Evolutionary conservation across 2,797 vertebrate genomes (phyloP), one percentile per base, ranked within the genome.

Genomic region (Emys orbicularis): DNA sequence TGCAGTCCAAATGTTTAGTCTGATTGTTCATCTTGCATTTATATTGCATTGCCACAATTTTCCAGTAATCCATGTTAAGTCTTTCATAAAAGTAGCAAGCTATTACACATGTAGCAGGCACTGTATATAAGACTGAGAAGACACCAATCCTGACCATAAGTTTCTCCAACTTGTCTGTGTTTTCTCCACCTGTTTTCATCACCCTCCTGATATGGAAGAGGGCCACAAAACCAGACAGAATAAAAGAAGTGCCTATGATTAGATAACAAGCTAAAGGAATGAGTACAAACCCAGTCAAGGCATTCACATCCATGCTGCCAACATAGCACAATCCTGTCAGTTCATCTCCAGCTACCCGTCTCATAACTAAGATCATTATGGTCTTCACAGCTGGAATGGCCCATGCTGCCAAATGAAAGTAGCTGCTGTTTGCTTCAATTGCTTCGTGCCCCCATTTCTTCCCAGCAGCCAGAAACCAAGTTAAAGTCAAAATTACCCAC

Each of bases 391-490:
- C 99, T 0, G 99, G 99, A 91, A 99, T 98, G 91, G 99, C 99
- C 99, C 99, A 99, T 0, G 99, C 99, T 0, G 99, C 99, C 97
- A 99, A 97, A 97, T 99, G 99, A 95, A 99, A 99, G 98, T 99
- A 99, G 98, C 99, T 99, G 97, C 99, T 99, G 98, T 99, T 99
- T 83, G 99, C 99, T 92, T 99, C 99, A 9, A 99, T 99, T 50
- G 99, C 99, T 97, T 99, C 99, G 0, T 99, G 99, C 44, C 99
- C 99, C 99, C 99, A 99, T 97, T 99, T 99, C 97, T 99, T 99
- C 47, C 99, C 99, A 0, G 99, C 99, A 0, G 99, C 99, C 82
- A 99, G 98, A 96, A 99, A 99, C 99, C 99, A 99, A 1, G 99
- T 99, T 85, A 99, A 97, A 1, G 99, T 99, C 92, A 99, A 98